These are phyloP conservation scores for Takifugu rubripes DNA, from an alignment of 2,797 vertebrate species.

Conservation along the genomic window DNA sequence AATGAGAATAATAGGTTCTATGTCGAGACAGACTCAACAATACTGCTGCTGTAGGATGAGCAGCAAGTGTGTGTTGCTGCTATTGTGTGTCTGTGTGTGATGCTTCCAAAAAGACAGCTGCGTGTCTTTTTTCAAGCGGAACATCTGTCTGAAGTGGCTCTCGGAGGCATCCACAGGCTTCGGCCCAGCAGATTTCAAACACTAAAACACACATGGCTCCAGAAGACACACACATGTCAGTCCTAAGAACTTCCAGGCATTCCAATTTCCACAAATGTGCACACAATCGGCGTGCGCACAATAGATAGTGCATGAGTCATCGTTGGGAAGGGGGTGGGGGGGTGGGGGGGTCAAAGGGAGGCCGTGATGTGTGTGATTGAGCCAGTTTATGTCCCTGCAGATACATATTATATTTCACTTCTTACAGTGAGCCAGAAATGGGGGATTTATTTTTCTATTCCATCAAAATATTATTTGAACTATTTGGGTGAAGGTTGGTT, in stretches of 20 bases:
- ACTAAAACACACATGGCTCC: slow-evolving; percentile 19
- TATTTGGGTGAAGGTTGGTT: no score
- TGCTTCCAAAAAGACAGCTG: slow-evolving; percentile 31
- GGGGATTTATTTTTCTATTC: no score
- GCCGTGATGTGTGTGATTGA: slow-evolving; percentile 13
- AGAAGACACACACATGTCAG: slow-evolving; percentile 30
- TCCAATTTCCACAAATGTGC: slow-evolving; percentile 21
- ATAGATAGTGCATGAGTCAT: slow-evolving; percentile 38
- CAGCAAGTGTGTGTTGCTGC: slow-evolving; percentile 3
- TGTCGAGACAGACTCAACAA: neutral
- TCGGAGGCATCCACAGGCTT: slow-evolving; percentile 26
- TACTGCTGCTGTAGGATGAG: no score
- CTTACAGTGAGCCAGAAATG: no score
- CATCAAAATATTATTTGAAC: no score
- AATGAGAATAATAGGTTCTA: no score
- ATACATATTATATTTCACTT: neutral
- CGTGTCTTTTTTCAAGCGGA: slow-evolving; percentile 45
- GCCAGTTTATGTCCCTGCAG: neutral
- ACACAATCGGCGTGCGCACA: slow-evolving; percentile 36
- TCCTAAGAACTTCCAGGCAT: slow-evolving; percentile 25
- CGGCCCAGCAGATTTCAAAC: no score
- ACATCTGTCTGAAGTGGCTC: slow-evolving; percentile 31
- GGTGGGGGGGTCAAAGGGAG: slow-evolving; percentile 28
- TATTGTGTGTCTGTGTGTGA: slow-evolving; percentile 1
- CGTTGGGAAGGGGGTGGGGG: slow-evolving; percentile 2